Evolutionary conservation across 2,113 vertebrate species (phyloP).

Genomic region (Triplophysa tibetana): DNA sequence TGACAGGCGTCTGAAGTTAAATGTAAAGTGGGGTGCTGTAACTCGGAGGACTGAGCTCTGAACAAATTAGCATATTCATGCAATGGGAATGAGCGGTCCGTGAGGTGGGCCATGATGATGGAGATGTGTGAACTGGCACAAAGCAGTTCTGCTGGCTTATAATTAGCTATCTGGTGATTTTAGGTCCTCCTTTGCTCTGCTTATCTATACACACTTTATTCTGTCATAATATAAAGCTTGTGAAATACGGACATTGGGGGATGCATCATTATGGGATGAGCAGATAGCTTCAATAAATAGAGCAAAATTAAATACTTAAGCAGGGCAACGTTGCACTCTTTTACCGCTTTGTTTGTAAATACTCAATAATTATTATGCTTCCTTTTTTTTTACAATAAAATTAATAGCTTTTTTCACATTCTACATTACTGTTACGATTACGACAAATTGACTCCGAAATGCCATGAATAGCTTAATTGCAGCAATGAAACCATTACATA

Average conservation of each 20-base stretch:
- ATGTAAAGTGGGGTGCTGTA: conserved; percentile 42
- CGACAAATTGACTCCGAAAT: conserved; percentile 60
- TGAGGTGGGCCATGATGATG: conserved; percentile 30
- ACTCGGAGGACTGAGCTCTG: conserved; percentile 26
- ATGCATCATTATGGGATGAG: conserved; percentile 16
- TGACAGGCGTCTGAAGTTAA: conserved; percentile 49
- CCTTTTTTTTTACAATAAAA: conserved; percentile 11
- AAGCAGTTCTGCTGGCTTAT: conserved; percentile 36
- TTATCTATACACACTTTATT: conserved; percentile 48
- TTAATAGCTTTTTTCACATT: conserved; percentile 51
- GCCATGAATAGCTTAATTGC: conserved; percentile 58
- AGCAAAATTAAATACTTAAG: conserved; percentile 28
- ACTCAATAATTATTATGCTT: conserved; percentile 3
- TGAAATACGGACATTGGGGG: background rate
- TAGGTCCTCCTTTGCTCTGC: conserved; percentile 37
- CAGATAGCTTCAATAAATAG: conserved; percentile 2
- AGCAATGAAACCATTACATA: conserved; percentile 56
- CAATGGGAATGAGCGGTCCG: conserved; percentile 41
- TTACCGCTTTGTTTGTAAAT: conserved; percentile 1
- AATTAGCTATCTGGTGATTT: conserved; percentile 58
- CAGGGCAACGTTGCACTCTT: background rate
- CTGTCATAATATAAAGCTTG: conserved; percentile 45
- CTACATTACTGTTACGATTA: conserved; percentile 57
- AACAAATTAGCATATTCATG: conserved; percentile 49
- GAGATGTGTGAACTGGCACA: conserved; percentile 46